Evolutionary conservation across 2,113 vertebrate species (phyloP).

Genomic region (Rhizomys pruinosus): DNA sequence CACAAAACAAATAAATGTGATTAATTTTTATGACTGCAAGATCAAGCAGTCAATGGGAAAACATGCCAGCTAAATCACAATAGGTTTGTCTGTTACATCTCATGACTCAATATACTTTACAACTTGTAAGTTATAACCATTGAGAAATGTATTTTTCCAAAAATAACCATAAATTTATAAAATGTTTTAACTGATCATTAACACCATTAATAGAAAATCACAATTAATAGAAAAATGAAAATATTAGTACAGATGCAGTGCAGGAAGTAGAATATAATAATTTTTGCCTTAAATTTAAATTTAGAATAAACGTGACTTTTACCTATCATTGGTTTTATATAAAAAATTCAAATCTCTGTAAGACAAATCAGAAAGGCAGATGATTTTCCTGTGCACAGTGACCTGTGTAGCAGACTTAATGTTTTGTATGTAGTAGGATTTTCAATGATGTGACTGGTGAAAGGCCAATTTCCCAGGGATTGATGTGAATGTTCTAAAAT

Average conservation of each 20-base stretch:
- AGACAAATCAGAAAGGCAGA: not conserved
- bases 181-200: not conserved
- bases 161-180: not conserved
- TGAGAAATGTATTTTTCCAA: not conserved
- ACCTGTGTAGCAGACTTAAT: rapidly evolving
- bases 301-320: not conserved
- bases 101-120: not conserved
- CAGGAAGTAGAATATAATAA: not conserved
- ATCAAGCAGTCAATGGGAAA: not conserved
- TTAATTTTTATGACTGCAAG: not conserved
- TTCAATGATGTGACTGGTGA: not conserved
- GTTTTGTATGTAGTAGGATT: not conserved
- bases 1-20: not conserved
- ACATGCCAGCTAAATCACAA: not conserved
- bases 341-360: conserved; percentile 9
- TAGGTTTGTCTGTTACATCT: not conserved
- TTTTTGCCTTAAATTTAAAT: not conserved
- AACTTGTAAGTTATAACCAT: rapidly evolving
- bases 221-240: not conserved
- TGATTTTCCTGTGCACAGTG: not conserved
- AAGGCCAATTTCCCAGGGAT: not conserved
- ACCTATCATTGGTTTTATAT: not conserved
- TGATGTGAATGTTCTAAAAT: not conserved
- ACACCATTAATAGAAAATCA: too few relatives aligned
- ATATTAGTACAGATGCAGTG: rapidly evolving